Conservation (phyloP, 2,888 invertebrate species). For the Allygus modestus region DNA sequence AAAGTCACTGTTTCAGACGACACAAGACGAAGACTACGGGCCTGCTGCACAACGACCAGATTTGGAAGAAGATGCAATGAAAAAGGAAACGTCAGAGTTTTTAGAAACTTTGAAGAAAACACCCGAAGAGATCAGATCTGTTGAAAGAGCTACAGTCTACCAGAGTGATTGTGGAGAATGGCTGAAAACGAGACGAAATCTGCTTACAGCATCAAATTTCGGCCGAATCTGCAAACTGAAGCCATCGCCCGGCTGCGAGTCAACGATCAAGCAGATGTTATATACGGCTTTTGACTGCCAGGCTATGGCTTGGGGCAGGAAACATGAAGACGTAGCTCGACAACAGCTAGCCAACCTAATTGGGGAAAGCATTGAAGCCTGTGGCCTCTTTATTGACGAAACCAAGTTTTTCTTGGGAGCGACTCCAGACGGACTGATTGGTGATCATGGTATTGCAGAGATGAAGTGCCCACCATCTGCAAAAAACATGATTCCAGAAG, state of each 20-base stretch:
- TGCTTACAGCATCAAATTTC: slow-evolving; percentile 58
- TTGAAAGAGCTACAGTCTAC: slow-evolving; percentile 24
- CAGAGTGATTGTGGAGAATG: slow-evolving; percentile 53
- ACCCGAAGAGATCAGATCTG: slow-evolving; percentile 4
- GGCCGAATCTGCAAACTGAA: slow-evolving; percentile 49
- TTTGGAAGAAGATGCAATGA: slow-evolving; percentile 5
- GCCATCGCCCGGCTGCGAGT: slow-evolving; percentile 10
- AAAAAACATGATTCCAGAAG: slow-evolving; percentile 41
- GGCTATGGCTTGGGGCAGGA: slow-evolving; percentile 17
- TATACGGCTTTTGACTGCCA: slow-evolving; percentile 34
- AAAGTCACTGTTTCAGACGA: slow-evolving; percentile 2
- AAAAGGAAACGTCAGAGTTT: slow-evolving; percentile 35
- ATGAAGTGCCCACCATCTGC: slow-evolving; percentile 55
- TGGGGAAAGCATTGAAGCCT: not conserved
- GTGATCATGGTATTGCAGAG: slow-evolving; percentile 33
- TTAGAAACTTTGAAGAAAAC: slow-evolving; percentile 1
- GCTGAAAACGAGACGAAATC: slow-evolving; percentile 44
- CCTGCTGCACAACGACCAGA: slow-evolving; percentile 51
- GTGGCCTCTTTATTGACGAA: slow-evolving; percentile 40
- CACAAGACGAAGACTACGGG: slow-evolving; percentile 32
- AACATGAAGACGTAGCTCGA: not conserved
- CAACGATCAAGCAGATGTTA: slow-evolving; percentile 27
- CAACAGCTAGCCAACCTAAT: not conserved
- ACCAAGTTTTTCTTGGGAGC: slow-evolving; percentile 10
- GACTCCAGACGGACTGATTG: slow-evolving; percentile 37